Evolutionary conservation across 2,113 vertebrate genomes (phyloP).

Genomic region (Pangasianodon hypophthalmus): DNA sequence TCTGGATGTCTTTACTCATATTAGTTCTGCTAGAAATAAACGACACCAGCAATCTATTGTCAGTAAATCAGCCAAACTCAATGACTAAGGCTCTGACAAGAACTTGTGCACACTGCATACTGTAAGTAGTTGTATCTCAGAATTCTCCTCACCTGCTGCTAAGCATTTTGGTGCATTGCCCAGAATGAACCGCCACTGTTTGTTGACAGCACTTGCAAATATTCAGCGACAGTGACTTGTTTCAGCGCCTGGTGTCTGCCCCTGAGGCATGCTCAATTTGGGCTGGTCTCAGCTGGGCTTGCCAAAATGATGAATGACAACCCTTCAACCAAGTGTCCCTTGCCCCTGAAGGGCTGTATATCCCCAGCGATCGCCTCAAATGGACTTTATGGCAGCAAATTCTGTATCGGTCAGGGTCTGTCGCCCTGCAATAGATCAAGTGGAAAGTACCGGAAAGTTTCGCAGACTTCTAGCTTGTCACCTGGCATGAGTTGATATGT

Average conservation of each 20-base stretch:
- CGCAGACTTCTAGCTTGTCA: constrained; percentile 26
- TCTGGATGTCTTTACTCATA: neutral
- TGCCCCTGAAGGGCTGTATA: constrained; percentile 42
- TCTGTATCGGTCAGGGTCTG: constrained; percentile 41
- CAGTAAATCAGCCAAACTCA: constrained; percentile 1
- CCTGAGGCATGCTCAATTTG: constrained; percentile 46
- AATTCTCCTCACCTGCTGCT: constrained; percentile 32
- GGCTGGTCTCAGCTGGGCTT: constrained; percentile 47
- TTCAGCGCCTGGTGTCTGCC: constrained; percentile 33
- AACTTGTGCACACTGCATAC: neutral
- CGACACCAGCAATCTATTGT: neutral
- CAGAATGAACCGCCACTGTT: constrained; percentile 19
- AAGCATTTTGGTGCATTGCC: constrained; percentile 31
- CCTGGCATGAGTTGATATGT: constrained; percentile 33
- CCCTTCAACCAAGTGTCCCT: constrained; percentile 53
- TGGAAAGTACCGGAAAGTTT: constrained; percentile 44
- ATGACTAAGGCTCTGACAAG: constrained; percentile 6
- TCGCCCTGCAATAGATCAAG: constrained; percentile 40
- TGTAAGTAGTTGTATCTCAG: constrained; percentile 5
- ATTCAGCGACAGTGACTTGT: constrained; percentile 39
- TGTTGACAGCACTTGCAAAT: constrained; percentile 49
- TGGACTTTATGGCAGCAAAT: constrained; percentile 45
- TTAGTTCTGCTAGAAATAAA: neutral
- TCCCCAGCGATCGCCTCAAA: constrained; percentile 34
- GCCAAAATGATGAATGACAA: constrained; percentile 52